Conservation (phyloP, 2,888 invertebrate genomes). For the Crossocerus cetratus region DNA sequence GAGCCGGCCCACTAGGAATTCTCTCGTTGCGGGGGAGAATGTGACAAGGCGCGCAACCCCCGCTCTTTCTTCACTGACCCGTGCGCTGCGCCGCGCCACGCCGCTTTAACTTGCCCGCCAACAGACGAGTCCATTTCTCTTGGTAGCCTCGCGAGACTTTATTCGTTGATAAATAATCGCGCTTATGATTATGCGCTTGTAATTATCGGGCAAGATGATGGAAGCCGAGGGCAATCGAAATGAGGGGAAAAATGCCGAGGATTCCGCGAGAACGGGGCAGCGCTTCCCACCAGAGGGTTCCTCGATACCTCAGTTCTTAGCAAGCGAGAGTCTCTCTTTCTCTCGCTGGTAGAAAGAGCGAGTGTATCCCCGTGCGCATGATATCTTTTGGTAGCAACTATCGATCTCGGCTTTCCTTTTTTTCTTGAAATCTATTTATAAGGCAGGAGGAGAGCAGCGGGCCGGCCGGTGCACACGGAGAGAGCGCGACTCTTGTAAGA, state of each 20-base stretch:
- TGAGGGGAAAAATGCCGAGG: not conserved
- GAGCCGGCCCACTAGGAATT: not conserved
- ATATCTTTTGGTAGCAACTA: constrained; percentile 50
- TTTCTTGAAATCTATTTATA: constrained; percentile 61
- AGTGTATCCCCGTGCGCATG: constrained; percentile 15
- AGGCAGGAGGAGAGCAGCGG: constrained; percentile 48
- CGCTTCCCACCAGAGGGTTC: constrained; percentile 10
- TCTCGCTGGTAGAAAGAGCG: too few relatives aligned
- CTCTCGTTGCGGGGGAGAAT: not conserved
- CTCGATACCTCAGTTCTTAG: not conserved
- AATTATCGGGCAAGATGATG: not conserved
- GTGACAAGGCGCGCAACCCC: too few relatives aligned
- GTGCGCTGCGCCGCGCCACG: too few relatives aligned
- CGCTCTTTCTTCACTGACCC: too few relatives aligned
- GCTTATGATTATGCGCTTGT: too few relatives aligned
- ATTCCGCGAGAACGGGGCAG: not conserved
- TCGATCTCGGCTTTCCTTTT: constrained; percentile 44
- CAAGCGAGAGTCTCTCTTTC: too few relatives aligned
- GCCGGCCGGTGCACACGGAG: constrained; percentile 48
- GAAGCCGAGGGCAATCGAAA: not conserved
- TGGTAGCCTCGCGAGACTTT: too few relatives aligned
- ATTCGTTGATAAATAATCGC: too few relatives aligned
- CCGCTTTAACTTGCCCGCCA: too few relatives aligned
- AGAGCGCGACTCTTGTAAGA: constrained; percentile 28
- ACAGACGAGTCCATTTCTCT: too few relatives aligned